Evolutionary conservation across 1,140 invertebrate genomes (phyloP).

Genomic region (Diuraphis noxia): DNA sequence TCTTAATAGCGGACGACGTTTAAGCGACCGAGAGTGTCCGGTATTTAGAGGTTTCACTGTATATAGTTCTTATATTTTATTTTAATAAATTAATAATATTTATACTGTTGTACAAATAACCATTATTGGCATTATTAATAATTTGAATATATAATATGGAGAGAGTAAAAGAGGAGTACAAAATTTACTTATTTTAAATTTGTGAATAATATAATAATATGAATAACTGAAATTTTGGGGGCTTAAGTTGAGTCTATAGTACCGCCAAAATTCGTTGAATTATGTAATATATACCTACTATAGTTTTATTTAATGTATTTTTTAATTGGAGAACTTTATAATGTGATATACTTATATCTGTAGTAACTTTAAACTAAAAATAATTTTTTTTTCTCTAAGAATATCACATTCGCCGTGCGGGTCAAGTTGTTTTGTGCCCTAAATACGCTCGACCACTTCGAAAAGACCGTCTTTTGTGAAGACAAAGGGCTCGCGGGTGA

Average conservation of each 20-base stretch:
- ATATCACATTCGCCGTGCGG: neutral
- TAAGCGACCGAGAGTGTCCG: too few species aligned
- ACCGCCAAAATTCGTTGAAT: neutral
- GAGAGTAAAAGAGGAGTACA: too few species aligned
- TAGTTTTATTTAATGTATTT: neutral
- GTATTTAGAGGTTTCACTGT: too few species aligned
- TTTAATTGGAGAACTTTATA: neutral
- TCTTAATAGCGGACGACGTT: too few species aligned
- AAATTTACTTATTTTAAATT: neutral
- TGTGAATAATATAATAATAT: neutral
- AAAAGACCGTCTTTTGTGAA: conserved; percentile 1
- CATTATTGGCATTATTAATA: neutral
- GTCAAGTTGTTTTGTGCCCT: neutral
- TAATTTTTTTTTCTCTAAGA: neutral
- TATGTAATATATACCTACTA: neutral
- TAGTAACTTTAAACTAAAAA: neutral
- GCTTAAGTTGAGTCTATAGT: too few species aligned
- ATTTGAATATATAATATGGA: neutral
- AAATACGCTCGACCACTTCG: neutral
- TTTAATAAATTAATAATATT: neutral
- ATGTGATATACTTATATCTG: neutral
- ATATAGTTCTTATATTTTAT: neutral
- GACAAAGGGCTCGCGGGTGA: neutral
- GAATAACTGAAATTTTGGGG: neutral
- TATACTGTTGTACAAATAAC: too few species aligned